Conservation (phyloP, 2,113 vertebrate genomes). For the Chaetodon trifascialis region DNA sequence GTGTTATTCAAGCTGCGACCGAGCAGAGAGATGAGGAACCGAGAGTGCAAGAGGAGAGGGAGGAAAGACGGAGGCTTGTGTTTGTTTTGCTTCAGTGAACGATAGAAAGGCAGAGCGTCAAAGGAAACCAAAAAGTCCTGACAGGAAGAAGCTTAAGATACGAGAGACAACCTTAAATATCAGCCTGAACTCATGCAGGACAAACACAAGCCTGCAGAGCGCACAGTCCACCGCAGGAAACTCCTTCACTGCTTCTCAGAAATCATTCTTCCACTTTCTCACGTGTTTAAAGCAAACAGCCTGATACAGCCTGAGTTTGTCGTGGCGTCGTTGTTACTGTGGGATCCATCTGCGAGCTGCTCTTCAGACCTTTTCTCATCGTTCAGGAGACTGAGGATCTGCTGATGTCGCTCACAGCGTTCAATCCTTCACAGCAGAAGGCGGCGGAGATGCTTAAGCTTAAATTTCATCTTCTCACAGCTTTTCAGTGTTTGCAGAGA, state of each 20-base stretch:
- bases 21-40: background rate
- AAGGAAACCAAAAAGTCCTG: too few species aligned
- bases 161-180: too few species aligned
- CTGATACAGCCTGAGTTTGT: background rate
- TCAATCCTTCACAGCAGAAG: background rate
- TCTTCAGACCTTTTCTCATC: background rate
- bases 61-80: too few species aligned
- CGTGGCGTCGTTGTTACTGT: background rate
- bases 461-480: background rate
- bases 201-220: too few species aligned
- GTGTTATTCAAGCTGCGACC: slow-evolving; percentile 3
- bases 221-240: too few species aligned
- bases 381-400: background rate
- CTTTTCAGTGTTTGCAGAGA: background rate
- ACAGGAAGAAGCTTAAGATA: too few species aligned
- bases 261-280: background rate
- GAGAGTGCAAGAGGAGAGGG: rapidly evolving
- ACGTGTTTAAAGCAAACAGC: too few species aligned
- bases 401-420: background rate
- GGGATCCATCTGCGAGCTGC: background rate
- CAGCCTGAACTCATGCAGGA: too few species aligned
- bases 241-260: background rate
- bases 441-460: background rate
- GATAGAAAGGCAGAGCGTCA: background rate
- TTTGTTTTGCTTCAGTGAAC: slow-evolving; percentile 21